Evolutionary conservation across 2,888 invertebrate species (phyloP).

Genomic region (Sicus ferrugineus): DNA sequence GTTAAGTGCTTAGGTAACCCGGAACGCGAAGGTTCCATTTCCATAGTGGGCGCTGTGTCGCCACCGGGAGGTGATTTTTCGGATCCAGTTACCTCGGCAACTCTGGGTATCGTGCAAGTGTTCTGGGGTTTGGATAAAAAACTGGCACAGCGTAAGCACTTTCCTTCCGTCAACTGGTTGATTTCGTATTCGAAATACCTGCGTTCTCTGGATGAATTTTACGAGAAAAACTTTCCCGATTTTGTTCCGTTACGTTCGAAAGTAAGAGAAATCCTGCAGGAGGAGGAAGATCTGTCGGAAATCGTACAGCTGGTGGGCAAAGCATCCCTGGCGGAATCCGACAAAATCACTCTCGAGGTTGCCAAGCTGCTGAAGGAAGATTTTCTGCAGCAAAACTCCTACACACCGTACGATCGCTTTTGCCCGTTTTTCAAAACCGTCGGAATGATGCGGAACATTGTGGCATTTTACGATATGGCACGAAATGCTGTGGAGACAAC

Average conservation of each 20-base stretch:
- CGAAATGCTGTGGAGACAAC: slow-evolving; percentile 96
- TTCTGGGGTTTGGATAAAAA: slow-evolving; percentile 99
- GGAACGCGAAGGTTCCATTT: slow-evolving; percentile 96
- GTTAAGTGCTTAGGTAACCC: slow-evolving; percentile 97
- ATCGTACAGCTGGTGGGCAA: slow-evolving; percentile 99
- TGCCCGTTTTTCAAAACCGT: slow-evolving; percentile 99
- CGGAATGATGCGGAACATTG: slow-evolving; percentile 97
- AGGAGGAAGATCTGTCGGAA: slow-evolving; percentile 99
- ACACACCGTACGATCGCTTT: slow-evolving; percentile 92
- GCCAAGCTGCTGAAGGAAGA: slow-evolving; percentile 98
- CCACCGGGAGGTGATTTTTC: slow-evolving; percentile 99
- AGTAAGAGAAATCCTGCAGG: slow-evolving; percentile 91
- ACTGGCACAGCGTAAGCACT: slow-evolving; percentile 98
- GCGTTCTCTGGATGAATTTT: slow-evolving; percentile 96
- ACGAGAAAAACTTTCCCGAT: slow-evolving; percentile 96
- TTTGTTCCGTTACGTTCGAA: slow-evolving; percentile 96
- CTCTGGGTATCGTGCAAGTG: slow-evolving; percentile 97
- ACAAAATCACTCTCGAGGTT: slow-evolving; percentile 98
- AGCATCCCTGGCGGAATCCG: slow-evolving; percentile 96
- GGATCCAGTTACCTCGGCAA: slow-evolving; percentile 99
- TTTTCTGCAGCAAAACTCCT: slow-evolving; percentile 99
- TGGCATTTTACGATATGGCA: slow-evolving; percentile 96
- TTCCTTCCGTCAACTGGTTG: slow-evolving; percentile 99
- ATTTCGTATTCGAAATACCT: slow-evolving; percentile 99
- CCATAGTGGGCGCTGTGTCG: slow-evolving; percentile 99